Conservation (phyloP, 2,888 invertebrate genomes). For the Anthrax anthrax region DNA sequence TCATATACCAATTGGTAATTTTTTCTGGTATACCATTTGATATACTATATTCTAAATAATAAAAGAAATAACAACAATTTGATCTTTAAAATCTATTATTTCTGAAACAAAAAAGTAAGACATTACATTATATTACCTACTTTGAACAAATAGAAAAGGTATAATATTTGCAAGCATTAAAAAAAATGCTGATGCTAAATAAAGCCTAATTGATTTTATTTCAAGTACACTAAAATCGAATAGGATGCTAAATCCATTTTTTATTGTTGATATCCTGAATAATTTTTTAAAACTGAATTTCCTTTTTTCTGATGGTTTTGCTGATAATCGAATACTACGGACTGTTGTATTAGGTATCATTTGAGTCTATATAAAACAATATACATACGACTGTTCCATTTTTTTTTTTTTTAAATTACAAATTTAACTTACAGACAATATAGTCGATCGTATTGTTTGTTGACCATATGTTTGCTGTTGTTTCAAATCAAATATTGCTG, state of each 20-base stretch:
- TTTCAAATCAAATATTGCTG: no score
- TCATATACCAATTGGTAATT: conserved; percentile 43
- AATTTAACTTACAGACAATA: no score
- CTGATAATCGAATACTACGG: not conserved
- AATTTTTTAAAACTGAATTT: not conserved
- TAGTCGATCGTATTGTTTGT: no score
- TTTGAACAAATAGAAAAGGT: conserved; percentile 53
- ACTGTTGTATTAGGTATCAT: not conserved
- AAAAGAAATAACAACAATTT: not conserved
- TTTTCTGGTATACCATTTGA: conserved; percentile 17
- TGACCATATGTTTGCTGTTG: no score
- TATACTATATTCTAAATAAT: not conserved
- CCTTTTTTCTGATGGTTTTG: no score
- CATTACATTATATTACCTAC: no score
- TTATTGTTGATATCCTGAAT: not conserved
- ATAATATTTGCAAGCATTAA: conserved; percentile 64
- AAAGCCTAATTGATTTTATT: conserved; percentile 24
- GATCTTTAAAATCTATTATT: no score
- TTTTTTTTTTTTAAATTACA: no score
- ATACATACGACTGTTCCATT: no score
- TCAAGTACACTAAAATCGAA: conserved; percentile 22
- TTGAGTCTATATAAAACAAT: no score
- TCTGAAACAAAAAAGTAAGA: no score
- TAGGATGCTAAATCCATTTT: conserved; percentile 25
- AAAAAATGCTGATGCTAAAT: conserved; percentile 42